Evolutionary conservation across 92 coral and sea anemone species (phyloP), one percentile per base, ranked within the genome.

Genomic region (Zoanthus sansibaricus): DNA sequence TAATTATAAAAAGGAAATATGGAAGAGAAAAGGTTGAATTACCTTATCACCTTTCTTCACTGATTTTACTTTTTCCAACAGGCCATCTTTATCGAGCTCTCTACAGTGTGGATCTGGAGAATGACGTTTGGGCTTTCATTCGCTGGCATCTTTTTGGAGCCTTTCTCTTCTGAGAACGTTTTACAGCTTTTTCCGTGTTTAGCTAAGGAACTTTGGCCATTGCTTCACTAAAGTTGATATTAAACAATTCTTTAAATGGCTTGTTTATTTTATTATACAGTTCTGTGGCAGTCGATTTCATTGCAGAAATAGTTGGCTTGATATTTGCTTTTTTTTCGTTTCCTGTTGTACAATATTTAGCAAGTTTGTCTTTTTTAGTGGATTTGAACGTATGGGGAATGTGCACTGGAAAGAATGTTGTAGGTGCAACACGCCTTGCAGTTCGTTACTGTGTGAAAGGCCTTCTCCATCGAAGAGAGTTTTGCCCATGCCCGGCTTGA

Each of bases 161-260:
- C n/a, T 55, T 55, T 13, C 71, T 31, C 71, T 78, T 78, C 49
- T 58, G 14, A 16, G 71, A 1, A 4, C 71, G 46, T 31, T 12
- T 17, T 11, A 52, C 68, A 14, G 56, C 61, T 0, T 30, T 48
- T 48, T 9, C 73, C 32, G 42, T 62, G 11, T 86, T 55, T 37
- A 84, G 32, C 31, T 84, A 21, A 7, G 88, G 83, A 13, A 86
- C 83, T 32, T 75, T 86, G 52, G 82, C 72, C 71, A 85, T 7
- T 74, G 74, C 82, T 32, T 85, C 71, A 58, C 37, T 48, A 32
- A 85, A 72, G 79, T 47, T 56, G 9, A 85, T 37, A 62, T 85
- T 54, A 54, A 56, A 33, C 20, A 37, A 71, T 68, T 72, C 61
- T 51, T 73, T 46, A 14, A 74, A 85, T 66, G 51, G 52, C 71